Evolutionary conservation across 2,888 invertebrate species (phyloP).

Genomic region (Limenitis camilla): DNA sequence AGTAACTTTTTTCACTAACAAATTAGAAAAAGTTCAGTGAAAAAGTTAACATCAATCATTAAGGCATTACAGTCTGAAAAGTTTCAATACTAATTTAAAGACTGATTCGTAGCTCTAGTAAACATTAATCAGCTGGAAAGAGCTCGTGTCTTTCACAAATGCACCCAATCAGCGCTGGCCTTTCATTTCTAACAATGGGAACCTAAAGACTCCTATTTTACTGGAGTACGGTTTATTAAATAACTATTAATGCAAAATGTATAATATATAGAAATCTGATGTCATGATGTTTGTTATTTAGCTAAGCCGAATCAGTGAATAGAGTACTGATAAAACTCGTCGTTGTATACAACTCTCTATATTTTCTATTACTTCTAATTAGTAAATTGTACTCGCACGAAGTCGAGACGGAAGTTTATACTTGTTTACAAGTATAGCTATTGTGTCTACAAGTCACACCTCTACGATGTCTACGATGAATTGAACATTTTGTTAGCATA

Average conservation of each 20-base stretch:
- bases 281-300: no score
- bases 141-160: conserved; percentile 34
- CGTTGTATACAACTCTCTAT: no score
- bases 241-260: neutral
- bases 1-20: neutral
- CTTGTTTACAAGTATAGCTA: no score
- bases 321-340: no score
- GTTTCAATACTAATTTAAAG: conserved; percentile 23
- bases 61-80: conserved; percentile 26
- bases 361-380: no score
- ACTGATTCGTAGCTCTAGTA: conserved; percentile 26
- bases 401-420: no score
- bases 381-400: no score
- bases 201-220: conserved; percentile 12
- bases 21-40: neutral
- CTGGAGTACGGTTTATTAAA: neutral
- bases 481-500: no score
- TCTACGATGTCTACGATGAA: no score
- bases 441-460: no score
- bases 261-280: no score
- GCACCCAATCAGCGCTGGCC: conserved; percentile 33
- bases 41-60: conserved; percentile 23
- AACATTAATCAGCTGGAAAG: conserved; percentile 35
- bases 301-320: no score
- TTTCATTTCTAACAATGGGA: conserved; percentile 30